Base-by-base conservation (phyloP, 2,888 invertebrate genomes). In the Cerastis leucographa region DNA sequence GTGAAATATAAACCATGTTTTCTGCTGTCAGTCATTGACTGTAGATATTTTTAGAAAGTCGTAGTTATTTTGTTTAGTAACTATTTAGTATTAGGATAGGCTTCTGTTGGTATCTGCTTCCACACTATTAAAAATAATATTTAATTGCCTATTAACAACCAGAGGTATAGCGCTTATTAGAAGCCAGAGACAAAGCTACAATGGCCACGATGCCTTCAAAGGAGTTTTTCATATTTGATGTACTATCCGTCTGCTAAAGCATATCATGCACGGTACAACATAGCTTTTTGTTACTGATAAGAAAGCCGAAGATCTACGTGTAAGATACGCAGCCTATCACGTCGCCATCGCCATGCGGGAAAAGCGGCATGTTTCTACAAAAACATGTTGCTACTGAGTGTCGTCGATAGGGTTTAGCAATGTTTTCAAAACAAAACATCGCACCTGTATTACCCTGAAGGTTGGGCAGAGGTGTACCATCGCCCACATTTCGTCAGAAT, bases 241-340 rank as follows among this genome's bases (percentile, higher is more conserved):
- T 35, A 11, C 29, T 59, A 44, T 44, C 68, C 4, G 56, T 25
- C 17, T 7, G 40, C 7, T 49, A 19, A 22, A 17, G 29, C 6
- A 29, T 17, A 40, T 17, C 35, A 12, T 44, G 49, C 12, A 17
- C 8, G 22, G n/a, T 29, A 56, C 46, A 35, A 42, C 29, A 42
- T 35, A 35, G 51, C 8, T 70, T 70, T 46, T 54, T 54, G 44
- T 54, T 17, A 54, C 56, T 35, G 72, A 73, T 81, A 81, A 76
- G 17, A 5, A 40, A 83, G 51, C 7, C 11, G 66, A 11, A 40
- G 67, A 82, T 82, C 25, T 54, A 69, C 51, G 44, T 35, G 70
- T 17, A 22, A 59, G 85, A 85, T 76, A 85, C 14, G 7, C 35
- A 40, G 56, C 54, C 82, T 85, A 83, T 85, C 85, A 46, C 17